These are phyloP conservation scores for Ctenosaura bakeri DNA, from an alignment of 2,797 vertebrate genomes.

Conservation along the genomic window DNA sequence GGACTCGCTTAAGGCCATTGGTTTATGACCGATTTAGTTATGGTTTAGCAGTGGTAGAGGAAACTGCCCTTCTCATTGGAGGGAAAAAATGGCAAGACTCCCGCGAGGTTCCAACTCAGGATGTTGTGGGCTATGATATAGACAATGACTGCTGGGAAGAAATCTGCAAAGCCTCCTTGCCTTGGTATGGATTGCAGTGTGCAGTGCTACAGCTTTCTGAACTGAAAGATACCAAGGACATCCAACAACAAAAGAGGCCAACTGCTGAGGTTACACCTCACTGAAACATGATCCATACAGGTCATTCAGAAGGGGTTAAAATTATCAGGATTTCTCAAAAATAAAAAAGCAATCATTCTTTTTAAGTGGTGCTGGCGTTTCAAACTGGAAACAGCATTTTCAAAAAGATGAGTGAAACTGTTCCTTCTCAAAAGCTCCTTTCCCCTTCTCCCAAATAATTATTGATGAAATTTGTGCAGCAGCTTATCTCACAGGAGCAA, in stretches of 20 bases:
- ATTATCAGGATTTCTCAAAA: slow-evolving; percentile 50
- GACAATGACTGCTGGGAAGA: slow-evolving; percentile 92
- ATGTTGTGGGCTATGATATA: slow-evolving; percentile 91
- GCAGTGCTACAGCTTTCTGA: slow-evolving; percentile 87
- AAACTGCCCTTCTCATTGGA: slow-evolving; percentile 88
- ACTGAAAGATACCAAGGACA: slow-evolving; percentile 44
- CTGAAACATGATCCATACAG: not conserved
- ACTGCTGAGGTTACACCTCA: slow-evolving; percentile 11
- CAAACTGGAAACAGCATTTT: not conserved
- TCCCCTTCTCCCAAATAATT: not conserved
- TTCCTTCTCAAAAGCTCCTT: not conserved
- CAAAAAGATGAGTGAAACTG: not conserved
- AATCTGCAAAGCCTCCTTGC: slow-evolving; percentile 87
- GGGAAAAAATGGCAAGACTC: slow-evolving; percentile 93
- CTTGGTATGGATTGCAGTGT: slow-evolving; percentile 90
- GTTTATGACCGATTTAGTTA: slow-evolving; percentile 90
- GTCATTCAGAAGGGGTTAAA: not conserved
- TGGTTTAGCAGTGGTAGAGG: slow-evolving; percentile 85
- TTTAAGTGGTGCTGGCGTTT: not conserved
- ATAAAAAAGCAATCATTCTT: slow-evolving; percentile 60
- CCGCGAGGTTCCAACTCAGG: slow-evolving; percentile 86
- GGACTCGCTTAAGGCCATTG: slow-evolving; percentile 90
- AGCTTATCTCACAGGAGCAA: not conserved
- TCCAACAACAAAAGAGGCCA: slow-evolving; percentile 41
- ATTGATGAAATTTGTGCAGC: not conserved